Percentiles rank a stretch among this genome's conserved stretches.
phyloP scores from a whole-genome alignment of 2,113 vertebrate genomes.

The Thinocorus orbignyianus region DNA sequence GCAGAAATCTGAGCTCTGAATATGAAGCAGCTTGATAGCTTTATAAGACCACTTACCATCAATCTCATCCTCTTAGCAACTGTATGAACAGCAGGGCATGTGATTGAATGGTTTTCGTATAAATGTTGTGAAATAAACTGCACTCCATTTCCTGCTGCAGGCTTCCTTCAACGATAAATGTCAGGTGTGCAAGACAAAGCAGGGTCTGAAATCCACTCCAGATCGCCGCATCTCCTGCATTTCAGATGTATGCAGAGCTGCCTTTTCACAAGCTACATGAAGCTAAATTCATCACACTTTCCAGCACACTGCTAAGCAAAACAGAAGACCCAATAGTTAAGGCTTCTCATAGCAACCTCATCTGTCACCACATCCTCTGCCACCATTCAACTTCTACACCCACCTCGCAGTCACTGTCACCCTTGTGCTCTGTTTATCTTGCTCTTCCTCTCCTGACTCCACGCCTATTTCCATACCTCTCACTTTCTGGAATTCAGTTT shows the following conservation, averaged over 20 bases:
- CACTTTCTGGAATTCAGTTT: neutral
- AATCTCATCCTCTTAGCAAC: constrained; percentile 50
- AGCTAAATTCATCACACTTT: neutral
- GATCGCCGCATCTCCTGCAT: neutral
- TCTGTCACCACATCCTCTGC: constrained; percentile 58
- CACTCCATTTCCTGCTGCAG: constrained; percentile 7
- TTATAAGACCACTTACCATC: constrained; percentile 23
- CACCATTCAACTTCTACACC: constrained; percentile 16
- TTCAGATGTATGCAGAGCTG: neutral
- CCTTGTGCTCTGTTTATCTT: constrained; percentile 38
- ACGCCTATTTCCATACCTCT: neutral
- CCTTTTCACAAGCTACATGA: neutral
- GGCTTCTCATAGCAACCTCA: constrained; percentile 46
- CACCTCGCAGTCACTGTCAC: constrained; percentile 42
- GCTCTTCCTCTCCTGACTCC: neutral
- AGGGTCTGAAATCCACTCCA: neutral
- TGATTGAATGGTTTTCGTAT: constrained; percentile 43
- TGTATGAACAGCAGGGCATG: constrained; percentile 18
- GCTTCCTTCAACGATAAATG: neutral
- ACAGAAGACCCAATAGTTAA: constrained; percentile 53
- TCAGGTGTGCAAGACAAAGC: constrained; percentile 38
- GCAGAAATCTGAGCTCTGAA: constrained; percentile 16
- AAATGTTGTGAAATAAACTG: constrained; percentile 16
- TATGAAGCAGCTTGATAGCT: constrained; percentile 34
- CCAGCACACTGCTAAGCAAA: constrained; percentile 37